These are phyloP conservation scores for Heliconius ismenius DNA, from an alignment of 2,888 invertebrate genomes.

Conservation along the genomic window DNA sequence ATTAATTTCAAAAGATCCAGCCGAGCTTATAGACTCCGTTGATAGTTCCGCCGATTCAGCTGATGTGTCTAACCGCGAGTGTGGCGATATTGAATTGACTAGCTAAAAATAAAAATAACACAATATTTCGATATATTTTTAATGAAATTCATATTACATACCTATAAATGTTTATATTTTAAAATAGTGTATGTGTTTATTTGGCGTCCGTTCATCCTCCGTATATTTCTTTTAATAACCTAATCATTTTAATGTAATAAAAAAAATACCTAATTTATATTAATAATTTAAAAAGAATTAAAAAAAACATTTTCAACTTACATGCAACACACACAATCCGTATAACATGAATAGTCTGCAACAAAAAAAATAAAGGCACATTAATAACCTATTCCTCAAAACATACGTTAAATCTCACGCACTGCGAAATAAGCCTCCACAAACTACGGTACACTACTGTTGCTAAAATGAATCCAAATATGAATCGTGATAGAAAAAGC, in stretches of 20 bases:
- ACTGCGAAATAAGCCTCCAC: constrained; percentile 10
- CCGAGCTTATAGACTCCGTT: constrained; percentile 60
- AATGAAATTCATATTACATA: background rate
- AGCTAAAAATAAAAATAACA: constrained; percentile 32
- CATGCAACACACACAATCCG: constrained; percentile 56
- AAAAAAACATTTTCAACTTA: constrained; percentile 36
- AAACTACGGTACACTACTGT: constrained; percentile 27
- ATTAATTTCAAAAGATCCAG: constrained; percentile 60
- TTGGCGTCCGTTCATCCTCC: too few relatives aligned
- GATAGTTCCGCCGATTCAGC: constrained; percentile 62
- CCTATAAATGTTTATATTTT: background rate
- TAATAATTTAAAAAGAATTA: background rate
- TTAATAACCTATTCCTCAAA: background rate
- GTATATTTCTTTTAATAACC: too few relatives aligned
- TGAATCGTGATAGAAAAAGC: constrained; percentile 61
- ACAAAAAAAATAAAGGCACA: constrained; percentile 50
- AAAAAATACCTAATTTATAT: too few relatives aligned
- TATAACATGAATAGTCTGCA: constrained; percentile 66
- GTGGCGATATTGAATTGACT: constrained; percentile 45
- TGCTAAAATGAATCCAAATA: constrained; percentile 47
- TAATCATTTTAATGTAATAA: too few relatives aligned
- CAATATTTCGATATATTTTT: background rate
- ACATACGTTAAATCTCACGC: constrained; percentile 46
- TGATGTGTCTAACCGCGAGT: constrained; percentile 48
- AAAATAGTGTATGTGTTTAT: too few relatives aligned